These are phyloP conservation scores for Acipenser ruthenus DNA, from an alignment of 2,797 vertebrate genomes.

Conservation along the genomic window DNA sequence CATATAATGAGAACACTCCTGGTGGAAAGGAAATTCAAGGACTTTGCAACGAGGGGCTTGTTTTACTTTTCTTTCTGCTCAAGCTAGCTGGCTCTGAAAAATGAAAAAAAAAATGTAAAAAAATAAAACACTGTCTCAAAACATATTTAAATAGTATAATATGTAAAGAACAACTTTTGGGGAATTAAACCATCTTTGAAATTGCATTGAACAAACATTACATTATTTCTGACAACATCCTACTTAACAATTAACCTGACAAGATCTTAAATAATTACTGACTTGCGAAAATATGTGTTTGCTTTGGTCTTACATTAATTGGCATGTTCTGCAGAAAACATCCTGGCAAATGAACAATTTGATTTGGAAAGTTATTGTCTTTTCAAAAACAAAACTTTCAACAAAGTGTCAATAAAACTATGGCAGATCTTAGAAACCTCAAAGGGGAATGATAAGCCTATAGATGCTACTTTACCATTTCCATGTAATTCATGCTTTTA, in stretches of 20 bases:
- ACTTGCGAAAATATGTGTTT: constrained; percentile 27
- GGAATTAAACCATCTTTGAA: constrained; percentile 27
- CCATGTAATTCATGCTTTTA: no score
- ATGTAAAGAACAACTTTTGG: constrained; percentile 33
- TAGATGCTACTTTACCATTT: no score
- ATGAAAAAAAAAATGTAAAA: constrained; percentile 33
- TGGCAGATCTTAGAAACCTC: no score
- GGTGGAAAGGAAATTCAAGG: constrained; percentile 44
- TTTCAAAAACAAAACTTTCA: constrained; percentile 16
- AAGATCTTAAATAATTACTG: constrained; percentile 37
- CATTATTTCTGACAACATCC: constrained; percentile 24
- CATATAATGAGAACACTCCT: constrained; percentile 44
- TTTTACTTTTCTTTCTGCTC: constrained; percentile 37
- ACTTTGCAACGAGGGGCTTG: constrained; percentile 47
- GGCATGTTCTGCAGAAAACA: constrained; percentile 29
- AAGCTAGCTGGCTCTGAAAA: constrained; percentile 45
- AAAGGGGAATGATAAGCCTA: no score
- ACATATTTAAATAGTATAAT: constrained; percentile 37
- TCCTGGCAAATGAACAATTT: constrained; percentile 27
- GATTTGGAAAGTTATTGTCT: constrained; percentile 22
- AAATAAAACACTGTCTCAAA: constrained; percentile 40
- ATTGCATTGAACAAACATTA: constrained; percentile 24
- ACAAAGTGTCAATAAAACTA: no score
- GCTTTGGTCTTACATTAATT: constrained; percentile 34
- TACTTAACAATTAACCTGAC: constrained; percentile 37